phyloP scores from a whole-genome alignment of 1,140 invertebrate genomes.

The Drosophila yakuba region DNA sequence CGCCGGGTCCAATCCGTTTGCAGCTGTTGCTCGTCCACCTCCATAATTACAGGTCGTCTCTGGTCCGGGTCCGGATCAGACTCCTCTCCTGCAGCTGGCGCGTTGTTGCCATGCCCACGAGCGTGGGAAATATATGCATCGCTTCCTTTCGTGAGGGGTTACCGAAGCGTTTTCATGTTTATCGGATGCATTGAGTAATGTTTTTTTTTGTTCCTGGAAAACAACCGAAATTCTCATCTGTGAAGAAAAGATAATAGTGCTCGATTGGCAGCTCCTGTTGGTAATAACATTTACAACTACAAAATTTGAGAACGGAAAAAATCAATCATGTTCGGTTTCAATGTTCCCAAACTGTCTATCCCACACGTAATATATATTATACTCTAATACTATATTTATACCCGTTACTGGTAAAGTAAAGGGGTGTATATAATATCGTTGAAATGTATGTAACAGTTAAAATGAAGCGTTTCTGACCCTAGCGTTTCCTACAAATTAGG shows the following conservation, averaged over 20 bases:
- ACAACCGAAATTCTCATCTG: conserved; percentile 35
- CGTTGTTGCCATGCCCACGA: conserved; percentile 41
- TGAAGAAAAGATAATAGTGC: conserved; percentile 21
- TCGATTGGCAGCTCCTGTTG: conserved; percentile 1
- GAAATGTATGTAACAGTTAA: too few relatives aligned
- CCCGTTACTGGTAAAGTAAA: too few relatives aligned
- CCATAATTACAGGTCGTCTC: conserved; percentile 59
- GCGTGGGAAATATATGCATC: conserved; percentile 60
- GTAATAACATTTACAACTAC: neutral
- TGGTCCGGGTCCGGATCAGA: conserved; percentile 4
- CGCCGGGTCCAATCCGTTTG: conserved; percentile 37
- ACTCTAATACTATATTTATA: too few relatives aligned
- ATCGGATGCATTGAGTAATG: conserved; percentile 57
- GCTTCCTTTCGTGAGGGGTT: conserved; percentile 43
- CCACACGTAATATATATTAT: too few relatives aligned
- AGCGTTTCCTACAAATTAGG: too few relatives aligned
- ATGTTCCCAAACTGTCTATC: too few relatives aligned
- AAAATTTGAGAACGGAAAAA: too few relatives aligned
- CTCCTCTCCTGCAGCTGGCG: conserved; percentile 29
- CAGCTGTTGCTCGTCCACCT: conserved; percentile 43
- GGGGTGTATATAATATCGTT: too few relatives aligned
- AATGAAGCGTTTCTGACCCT: too few relatives aligned
- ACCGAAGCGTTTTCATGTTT: conserved; percentile 47
- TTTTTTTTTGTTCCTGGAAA: conserved; percentile 40
- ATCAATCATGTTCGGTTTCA: too few relatives aligned